phyloP scores from a whole-genome alignment of 2,888 invertebrate species.

The Hofmannophila pseudospretella region DNA sequence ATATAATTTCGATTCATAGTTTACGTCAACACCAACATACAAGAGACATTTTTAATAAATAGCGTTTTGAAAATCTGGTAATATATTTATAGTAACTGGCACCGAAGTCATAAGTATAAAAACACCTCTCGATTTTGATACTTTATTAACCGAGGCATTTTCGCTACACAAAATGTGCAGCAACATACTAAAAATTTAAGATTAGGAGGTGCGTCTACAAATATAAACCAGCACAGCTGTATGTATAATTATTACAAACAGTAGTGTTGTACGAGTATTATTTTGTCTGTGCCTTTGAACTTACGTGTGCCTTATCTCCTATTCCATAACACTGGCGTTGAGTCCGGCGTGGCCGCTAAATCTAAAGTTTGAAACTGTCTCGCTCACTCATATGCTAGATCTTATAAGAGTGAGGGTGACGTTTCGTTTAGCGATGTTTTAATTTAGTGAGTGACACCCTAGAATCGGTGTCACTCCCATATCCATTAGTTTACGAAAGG shows the following conservation, averaged over 20 bases:
- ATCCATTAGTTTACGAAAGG: no score
- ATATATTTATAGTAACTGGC: slow-evolving; percentile 21
- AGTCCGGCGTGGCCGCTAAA: no score
- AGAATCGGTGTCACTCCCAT: no score
- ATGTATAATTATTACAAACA: not conserved
- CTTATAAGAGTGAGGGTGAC: no score
- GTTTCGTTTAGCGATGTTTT: no score
- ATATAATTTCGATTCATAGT: slow-evolving; percentile 4
- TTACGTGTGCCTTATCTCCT: no score
- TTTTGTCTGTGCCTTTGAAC: slow-evolving; percentile 3
- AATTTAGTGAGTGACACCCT: no score
- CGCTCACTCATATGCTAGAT: no score
- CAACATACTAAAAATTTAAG: not conserved
- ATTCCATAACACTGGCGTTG: no score
- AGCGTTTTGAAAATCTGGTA: slow-evolving; percentile 5
- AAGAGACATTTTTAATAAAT: slow-evolving; percentile 13
- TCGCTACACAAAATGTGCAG: not conserved
- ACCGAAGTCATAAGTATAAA: slow-evolving; percentile 13
- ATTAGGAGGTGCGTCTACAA: not conserved
- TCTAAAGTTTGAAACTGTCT: no score
- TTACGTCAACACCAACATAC: slow-evolving; percentile 3
- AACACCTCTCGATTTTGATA: slow-evolving; percentile 3
- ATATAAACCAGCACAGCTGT: no score
- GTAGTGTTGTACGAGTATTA: not conserved
- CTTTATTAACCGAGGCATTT: not conserved